Evolutionary conservation across 1,140 invertebrate genomes (phyloP).

Genomic region (Kradibia gibbosae): DNA sequence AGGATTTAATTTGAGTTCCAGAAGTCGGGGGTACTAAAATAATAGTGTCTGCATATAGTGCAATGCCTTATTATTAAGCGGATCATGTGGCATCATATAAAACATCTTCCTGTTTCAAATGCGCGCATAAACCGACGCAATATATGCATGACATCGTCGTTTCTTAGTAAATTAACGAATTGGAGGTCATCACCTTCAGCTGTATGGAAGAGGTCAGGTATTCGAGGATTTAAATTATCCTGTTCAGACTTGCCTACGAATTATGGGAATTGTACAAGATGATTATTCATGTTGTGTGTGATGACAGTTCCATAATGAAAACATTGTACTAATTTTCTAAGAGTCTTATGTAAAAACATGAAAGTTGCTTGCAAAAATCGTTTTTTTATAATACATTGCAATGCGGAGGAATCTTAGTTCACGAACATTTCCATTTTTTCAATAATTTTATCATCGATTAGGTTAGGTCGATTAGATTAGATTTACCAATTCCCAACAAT

Average conservation of each 20-base stretch:
- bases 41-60: not conserved
- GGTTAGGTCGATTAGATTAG: too few relatives aligned
- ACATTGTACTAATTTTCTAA: not conserved
- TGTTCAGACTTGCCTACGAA: not conserved
- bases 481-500: too few relatives aligned
- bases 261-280: not conserved
- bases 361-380: too few relatives aligned
- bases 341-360: too few relatives aligned
- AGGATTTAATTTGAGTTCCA: not conserved
- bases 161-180: constrained; percentile 36
- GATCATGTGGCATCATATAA: not conserved
- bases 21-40: not conserved
- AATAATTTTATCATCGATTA: too few relatives aligned
- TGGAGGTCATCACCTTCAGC: constrained; percentile 41
- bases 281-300: too few relatives aligned
- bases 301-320: too few relatives aligned
- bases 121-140: not conserved
- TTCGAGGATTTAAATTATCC: not conserved
- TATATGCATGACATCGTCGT: not conserved
- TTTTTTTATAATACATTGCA: too few relatives aligned
- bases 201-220: not conserved
- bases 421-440: too few relatives aligned
- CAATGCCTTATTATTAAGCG: not conserved
- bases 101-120: not conserved
- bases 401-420: too few relatives aligned